Percentiles rank a stretch among this genome's conserved stretches.
Conservation (phyloP, 35 echinoderm and acorn worm species). For the Ophiothrix spiculata region DNA sequence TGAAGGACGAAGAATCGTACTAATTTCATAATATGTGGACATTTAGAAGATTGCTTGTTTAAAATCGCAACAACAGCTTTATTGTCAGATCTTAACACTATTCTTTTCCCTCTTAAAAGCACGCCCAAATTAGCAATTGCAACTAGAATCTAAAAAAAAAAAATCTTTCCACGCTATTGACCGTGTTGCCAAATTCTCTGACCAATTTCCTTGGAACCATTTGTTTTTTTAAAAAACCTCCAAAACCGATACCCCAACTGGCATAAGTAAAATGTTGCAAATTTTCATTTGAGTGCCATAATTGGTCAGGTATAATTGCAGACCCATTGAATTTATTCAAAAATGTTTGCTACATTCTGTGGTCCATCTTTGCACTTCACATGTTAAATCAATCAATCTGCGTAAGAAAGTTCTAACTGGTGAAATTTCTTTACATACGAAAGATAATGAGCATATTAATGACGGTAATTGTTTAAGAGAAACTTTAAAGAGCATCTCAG, state of each 20-base stretch:
- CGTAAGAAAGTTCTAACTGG: neutral
- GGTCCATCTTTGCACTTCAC: neutral
- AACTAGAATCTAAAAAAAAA: neutral
- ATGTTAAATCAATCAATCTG: neutral
- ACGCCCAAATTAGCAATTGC: neutral
- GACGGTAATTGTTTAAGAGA: neutral
- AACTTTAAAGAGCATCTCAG: too few species aligned
- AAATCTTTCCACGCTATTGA: neutral
- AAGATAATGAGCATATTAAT: neutral
- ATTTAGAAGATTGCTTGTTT: neutral
- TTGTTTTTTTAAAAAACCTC: neutral
- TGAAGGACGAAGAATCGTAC: neutral
- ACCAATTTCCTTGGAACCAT: neutral
- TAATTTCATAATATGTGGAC: neutral
- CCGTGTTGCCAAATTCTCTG: neutral
- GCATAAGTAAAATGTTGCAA: neutral
- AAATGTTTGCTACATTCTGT: neutral
- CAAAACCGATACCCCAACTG: neutral
- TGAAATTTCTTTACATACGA: neutral
- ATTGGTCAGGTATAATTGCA: neutral
- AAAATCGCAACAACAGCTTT: neutral
- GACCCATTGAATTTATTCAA: neutral
- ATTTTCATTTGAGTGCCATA: neutral
- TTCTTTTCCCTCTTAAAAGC: neutral
- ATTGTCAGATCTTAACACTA: neutral